Evolutionary conservation across 2,113 vertebrate genomes (phyloP).

Genomic region (Ophthalmolycus amberensis): DNA sequence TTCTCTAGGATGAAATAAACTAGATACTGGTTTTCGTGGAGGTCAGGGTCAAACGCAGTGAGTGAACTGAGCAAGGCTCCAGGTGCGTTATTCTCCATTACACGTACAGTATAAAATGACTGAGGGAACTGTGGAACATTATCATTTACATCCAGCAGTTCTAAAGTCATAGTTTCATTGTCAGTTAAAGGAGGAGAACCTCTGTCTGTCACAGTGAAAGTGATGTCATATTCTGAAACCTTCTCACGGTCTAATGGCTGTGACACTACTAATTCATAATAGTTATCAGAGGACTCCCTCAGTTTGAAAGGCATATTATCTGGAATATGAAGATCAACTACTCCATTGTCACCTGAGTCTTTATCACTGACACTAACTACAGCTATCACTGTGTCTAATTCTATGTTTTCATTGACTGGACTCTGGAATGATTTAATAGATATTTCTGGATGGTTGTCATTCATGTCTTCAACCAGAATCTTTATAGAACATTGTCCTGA

Average conservation of each 20-base stretch:
- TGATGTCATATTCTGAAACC: slow-evolving; percentile 69
- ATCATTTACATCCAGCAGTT: slow-evolving; percentile 71
- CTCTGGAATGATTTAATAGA: too few species aligned
- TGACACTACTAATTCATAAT: slow-evolving; percentile 68
- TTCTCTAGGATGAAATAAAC: slow-evolving; percentile 84
- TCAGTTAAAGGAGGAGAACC: slow-evolving; percentile 70
- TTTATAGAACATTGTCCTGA: too few species aligned
- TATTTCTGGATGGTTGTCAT: too few species aligned
- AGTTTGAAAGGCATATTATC: slow-evolving; percentile 65
- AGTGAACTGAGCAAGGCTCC: slow-evolving; percentile 84
- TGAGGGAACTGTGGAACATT: slow-evolving; percentile 69
- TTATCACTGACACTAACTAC: slow-evolving; percentile 65
- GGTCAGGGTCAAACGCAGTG: slow-evolving; percentile 83
- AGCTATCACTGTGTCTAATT: slow-evolving; percentile 59
- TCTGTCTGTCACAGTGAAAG: slow-evolving; percentile 72
- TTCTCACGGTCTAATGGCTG: slow-evolving; percentile 68
- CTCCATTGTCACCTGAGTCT: slow-evolving; percentile 68
- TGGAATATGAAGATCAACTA: slow-evolving; percentile 65
- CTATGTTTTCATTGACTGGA: too few species aligned
- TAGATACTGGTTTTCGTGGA: slow-evolving; percentile 83
- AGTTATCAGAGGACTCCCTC: slow-evolving; percentile 67
- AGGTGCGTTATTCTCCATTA: slow-evolving; percentile 86
- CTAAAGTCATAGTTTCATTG: slow-evolving; percentile 72
- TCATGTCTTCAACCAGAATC: too few species aligned
- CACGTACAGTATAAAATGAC: slow-evolving; percentile 70